phyloP scores from a whole-genome alignment of 2,797 vertebrate species.

The Microhierax caerulescens region DNA sequence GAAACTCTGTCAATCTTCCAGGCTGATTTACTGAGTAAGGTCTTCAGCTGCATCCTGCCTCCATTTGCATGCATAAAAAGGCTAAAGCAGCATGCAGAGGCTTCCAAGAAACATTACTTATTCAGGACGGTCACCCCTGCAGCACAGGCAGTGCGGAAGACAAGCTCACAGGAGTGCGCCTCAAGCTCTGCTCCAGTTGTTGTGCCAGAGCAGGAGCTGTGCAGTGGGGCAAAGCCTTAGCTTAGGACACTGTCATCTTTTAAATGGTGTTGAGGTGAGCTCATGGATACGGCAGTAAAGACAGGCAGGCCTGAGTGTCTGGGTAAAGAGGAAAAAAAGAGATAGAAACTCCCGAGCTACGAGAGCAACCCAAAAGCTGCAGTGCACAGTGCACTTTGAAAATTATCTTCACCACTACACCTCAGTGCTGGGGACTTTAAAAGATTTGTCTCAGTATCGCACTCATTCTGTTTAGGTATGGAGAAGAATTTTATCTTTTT shows the following conservation, averaged over 20 bases:
- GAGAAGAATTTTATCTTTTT: neutral
- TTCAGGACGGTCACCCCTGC: neutral
- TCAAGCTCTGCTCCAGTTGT: neutral
- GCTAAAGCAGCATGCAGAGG: neutral
- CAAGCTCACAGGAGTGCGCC: neutral
- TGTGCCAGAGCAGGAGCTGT: neutral
- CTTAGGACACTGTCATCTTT: fast-evolving
- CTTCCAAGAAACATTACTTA: neutral
- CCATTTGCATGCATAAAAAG: neutral
- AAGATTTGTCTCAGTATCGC: neutral
- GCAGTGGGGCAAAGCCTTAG: neutral
- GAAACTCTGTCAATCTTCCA: neutral
- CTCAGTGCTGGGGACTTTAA: neutral
- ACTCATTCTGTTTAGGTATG: neutral
- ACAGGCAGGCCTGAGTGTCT: neutral
- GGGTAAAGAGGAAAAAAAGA: neutral
- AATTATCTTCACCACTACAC: neutral
- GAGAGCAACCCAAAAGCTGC: neutral
- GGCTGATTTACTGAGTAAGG: neutral
- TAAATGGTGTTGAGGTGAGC: fast-evolving
- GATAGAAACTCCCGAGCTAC: neutral
- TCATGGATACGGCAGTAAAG: fast-evolving
- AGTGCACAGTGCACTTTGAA: neutral
- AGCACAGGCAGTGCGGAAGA: neutral
- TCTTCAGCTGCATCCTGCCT: neutral